Percentiles rank a stretch among this genome's conserved stretches.
Evolutionary conservation across 2,113 vertebrate species (phyloP).

Genomic region (Pristiophorus japonicus): DNA sequence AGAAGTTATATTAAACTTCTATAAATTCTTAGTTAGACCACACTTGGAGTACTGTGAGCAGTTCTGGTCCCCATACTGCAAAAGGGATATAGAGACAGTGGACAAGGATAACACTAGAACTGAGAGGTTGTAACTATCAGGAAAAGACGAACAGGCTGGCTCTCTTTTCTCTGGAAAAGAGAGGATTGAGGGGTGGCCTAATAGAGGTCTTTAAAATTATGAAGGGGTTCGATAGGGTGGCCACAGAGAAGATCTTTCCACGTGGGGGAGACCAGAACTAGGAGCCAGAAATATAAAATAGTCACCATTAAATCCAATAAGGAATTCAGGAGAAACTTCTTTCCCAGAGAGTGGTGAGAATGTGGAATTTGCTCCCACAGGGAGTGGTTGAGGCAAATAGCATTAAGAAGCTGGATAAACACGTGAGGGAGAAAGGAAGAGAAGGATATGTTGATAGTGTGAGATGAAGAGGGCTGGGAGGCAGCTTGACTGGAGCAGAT

Average conservation of each 20-base stretch:
- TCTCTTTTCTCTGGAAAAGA: not conserved
- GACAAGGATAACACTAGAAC: not conserved
- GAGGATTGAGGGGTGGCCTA: not conserved
- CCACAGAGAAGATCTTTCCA: not conserved
- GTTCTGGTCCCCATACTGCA: not conserved
- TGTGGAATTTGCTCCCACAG: not conserved
- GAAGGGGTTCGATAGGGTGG: not conserved
- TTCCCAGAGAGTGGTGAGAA: not conserved
- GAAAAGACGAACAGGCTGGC: not conserved
- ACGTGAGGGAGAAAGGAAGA: not conserved
- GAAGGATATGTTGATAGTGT: not conserved
- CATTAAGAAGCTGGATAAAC: not conserved
- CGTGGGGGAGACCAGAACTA: not conserved
- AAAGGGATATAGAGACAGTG: not conserved
- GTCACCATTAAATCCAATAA: not conserved
- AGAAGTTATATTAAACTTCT: too few species aligned
- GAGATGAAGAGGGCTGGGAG: not conserved
- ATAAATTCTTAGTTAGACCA: not conserved
- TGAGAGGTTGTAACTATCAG: not conserved
- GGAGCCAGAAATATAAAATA: not conserved
- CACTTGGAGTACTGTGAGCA: not conserved
- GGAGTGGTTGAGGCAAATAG: not conserved
- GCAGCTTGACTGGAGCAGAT: not conserved
- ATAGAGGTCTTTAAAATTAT: not conserved
- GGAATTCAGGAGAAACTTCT: not conserved